These are phyloP conservation scores for Listrodromus nycthemerus DNA, from an alignment of 2,888 invertebrate genomes.

Conservation along the genomic window DNA sequence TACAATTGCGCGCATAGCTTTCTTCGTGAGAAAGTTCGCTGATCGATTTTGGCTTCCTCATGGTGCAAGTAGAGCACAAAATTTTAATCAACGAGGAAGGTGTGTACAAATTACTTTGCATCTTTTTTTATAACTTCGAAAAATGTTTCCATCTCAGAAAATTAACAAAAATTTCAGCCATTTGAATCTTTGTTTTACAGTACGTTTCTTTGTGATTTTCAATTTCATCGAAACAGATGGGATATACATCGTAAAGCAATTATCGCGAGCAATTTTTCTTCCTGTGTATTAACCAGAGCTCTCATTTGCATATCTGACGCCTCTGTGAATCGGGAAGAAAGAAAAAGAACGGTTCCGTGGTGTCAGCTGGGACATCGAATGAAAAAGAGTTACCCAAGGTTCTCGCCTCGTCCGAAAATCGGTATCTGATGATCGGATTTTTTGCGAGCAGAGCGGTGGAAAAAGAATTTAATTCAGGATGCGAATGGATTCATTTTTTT, in stretches of 20 bases:
- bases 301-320: constrained; percentile 5
- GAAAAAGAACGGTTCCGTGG: not conserved
- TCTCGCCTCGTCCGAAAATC: not conserved
- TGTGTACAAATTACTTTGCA: too few relatives aligned
- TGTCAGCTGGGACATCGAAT: constrained; percentile 4
- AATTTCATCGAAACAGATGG: not conserved
- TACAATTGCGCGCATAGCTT: too few relatives aligned
- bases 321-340: not conserved
- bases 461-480: not conserved
- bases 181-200: too few relatives aligned
- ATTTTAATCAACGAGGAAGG: too few relatives aligned
- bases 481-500: too few relatives aligned
- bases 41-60: too few relatives aligned
- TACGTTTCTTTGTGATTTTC: not conserved
- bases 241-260: not conserved
- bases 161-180: too few relatives aligned
- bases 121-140: too few relatives aligned
- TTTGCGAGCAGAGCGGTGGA: not conserved
- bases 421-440: constrained; percentile 30
- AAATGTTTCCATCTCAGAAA: too few relatives aligned
- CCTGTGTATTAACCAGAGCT: not conserved
- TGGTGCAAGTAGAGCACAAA: too few relatives aligned
- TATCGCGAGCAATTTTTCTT: not conserved
- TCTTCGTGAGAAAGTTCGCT: too few relatives aligned
- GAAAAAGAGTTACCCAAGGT: constrained; percentile 15